Evolutionary conservation across 2,797 vertebrate genomes (phyloP).

Genomic region (Phoxinus dragarum): DNA sequence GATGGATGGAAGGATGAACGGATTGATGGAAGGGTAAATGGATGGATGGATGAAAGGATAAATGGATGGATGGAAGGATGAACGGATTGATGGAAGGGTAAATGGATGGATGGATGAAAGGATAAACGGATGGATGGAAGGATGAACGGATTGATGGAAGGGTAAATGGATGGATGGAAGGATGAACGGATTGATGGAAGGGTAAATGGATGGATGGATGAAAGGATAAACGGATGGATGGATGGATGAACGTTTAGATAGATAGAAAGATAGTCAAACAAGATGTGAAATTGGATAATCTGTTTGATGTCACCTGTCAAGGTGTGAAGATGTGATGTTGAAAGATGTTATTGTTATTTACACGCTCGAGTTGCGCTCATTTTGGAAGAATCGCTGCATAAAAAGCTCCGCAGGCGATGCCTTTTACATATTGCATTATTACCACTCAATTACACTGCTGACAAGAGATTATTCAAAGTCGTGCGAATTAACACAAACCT

Average conservation of each 20-base stretch:
- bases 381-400: background rate
- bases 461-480: background rate
- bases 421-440: constrained; percentile 4
- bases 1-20: no score
- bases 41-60: background rate
- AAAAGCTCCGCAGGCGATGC: background rate
- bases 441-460: constrained; percentile 18
- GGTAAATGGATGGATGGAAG: background rate
- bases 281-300: background rate
- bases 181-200: background rate
- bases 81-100: rapidly evolving
- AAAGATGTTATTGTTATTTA: background rate
- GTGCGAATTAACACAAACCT: background rate
- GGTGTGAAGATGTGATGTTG: constrained; percentile 11
- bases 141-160: background rate
- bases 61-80: background rate
- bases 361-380: background rate
- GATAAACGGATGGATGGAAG: rapidly evolving
- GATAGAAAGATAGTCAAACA: background rate
- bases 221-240: background rate
- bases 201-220: background rate
- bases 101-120: rapidly evolving
- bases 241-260: background rate
- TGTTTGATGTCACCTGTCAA: background rate
- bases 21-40: background rate